Conservation (phyloP, 2,113 vertebrate species). For the Hydrolagus affinis region DNA sequence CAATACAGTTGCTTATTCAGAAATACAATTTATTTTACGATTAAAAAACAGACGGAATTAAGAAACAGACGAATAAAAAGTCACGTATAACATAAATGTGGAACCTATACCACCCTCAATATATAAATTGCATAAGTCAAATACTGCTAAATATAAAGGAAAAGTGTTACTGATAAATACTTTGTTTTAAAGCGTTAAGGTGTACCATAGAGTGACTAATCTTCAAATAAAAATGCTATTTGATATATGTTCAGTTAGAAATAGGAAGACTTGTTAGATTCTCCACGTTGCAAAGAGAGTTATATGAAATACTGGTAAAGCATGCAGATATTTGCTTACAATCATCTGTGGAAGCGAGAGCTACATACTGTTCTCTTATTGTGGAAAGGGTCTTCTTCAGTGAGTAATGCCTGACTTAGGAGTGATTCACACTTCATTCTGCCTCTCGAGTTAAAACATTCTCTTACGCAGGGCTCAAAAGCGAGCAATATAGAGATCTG, state of each 20-base stretch:
- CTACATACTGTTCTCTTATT: too few species aligned
- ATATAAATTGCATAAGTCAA: slow-evolving; percentile 57
- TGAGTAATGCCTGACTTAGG: not conserved
- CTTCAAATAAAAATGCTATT: slow-evolving; percentile 38
- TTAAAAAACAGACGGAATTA: slow-evolving; percentile 72
- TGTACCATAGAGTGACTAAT: slow-evolving; percentile 49
- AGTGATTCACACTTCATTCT: slow-evolving; percentile 13
- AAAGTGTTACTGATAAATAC: slow-evolving; percentile 57
- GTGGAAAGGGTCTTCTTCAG: not conserved
- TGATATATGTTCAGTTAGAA: slow-evolving; percentile 35
- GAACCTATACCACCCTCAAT: slow-evolving; percentile 59
- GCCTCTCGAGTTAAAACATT: slow-evolving; percentile 39
- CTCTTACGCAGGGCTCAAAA: slow-evolving; percentile 31
- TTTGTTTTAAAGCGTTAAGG: slow-evolving; percentile 52
- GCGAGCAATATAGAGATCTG: not conserved
- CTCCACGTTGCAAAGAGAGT: slow-evolving; percentile 33
- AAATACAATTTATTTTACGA: slow-evolving; percentile 64
- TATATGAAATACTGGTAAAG: slow-evolving; percentile 38
- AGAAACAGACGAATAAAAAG: slow-evolving; percentile 51
- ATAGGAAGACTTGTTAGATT: slow-evolving; percentile 40
- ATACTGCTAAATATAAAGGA: slow-evolving; percentile 55
- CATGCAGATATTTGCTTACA: slow-evolving; percentile 33
- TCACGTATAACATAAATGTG: slow-evolving; percentile 42
- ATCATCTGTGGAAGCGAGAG: not conserved
- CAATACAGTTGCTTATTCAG: slow-evolving; percentile 60